Base-by-base conservation (phyloP, 2,888 invertebrate genomes). In the Callosobruchus maculatus region DNA sequence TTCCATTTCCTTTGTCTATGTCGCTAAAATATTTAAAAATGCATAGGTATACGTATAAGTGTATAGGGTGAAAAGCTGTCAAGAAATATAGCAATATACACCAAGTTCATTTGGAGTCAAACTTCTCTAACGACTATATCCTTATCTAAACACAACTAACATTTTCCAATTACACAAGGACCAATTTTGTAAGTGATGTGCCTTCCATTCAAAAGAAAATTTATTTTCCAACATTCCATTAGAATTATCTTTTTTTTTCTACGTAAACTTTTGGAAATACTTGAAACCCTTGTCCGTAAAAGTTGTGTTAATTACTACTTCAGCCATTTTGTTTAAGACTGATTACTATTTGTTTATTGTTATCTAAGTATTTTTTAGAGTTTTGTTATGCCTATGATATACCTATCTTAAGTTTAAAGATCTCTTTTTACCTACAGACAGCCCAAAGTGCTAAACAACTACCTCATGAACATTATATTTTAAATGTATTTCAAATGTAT, bases 261-360 rank as follows among this genome's bases (percentile, higher is more conserved):
- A 67, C 21, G 21, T 18, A 18, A 49, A 49, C 49, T 49, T 49
- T 73, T 68, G 71, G 21, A 73, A 72, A 21, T n/a, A n/a, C n/a
- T n/a, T n/a, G n/a, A n/a, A 67, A 71, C 21, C 9, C 21, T 67
- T 75, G 70, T 76, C 74, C 75, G 72, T 73, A 75, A 72, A n/a
- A n/a, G n/a, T n/a, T n/a, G n/a, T 81, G 79, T 82, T 81, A 77
- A 80, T n/a, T n/a, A n/a, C 78, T 76, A 71, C 71, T 74, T 81
- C 83, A 85, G 86, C 86, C 87, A 86, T 87, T 86, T 86, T 82
- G 83, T 86, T 86, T 86, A 84, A 87, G 86, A 87, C 86, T 87
- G 86, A 87, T 84, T 84, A 84, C 83, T 80, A 81, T 82, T 83
- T 85, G 81, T 81, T 82, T 81, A 81, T 83, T 82, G 81, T 82